These are phyloP conservation scores for Drosophila neocordata DNA, from an alignment of 1,140 invertebrate species.

Conservation along the genomic window DNA sequence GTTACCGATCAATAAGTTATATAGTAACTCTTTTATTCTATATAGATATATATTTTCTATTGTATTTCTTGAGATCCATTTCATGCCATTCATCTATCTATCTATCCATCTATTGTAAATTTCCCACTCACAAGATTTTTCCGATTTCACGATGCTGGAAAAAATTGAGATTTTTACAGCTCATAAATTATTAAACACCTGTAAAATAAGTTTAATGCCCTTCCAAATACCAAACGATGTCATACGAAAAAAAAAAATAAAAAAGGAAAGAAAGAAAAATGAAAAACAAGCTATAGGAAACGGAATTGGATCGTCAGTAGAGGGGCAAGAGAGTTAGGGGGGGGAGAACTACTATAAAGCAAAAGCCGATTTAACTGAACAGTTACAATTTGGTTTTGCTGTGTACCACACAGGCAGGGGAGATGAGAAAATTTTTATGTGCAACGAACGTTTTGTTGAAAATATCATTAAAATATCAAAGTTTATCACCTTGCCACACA, in stretches of 20 bases:
- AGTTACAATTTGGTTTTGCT: conserved; percentile 58
- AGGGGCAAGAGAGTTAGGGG: background rate
- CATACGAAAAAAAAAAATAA: background rate
- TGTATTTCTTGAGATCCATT: background rate
- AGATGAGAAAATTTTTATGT: conserved; percentile 66
- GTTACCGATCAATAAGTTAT: background rate
- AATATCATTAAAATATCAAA: conserved; percentile 82
- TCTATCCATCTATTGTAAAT: background rate
- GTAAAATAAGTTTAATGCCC: conserved; percentile 72
- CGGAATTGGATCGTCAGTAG: background rate
- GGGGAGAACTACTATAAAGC: conserved; percentile 57
- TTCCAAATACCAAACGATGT: conserved; percentile 45
- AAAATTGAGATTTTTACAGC: conserved; percentile 74
- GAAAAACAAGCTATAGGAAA: background rate
- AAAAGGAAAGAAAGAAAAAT: background rate
- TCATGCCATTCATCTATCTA: background rate
- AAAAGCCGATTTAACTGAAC: conserved; percentile 73
- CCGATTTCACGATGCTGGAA: conserved; percentile 4
- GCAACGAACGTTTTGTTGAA: conserved; percentile 79
- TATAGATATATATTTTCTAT: background rate
- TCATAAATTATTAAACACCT: conserved; percentile 75
- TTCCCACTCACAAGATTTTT: background rate
- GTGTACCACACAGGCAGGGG: conserved; percentile 42
- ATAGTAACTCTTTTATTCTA: background rate
- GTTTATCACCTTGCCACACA: conserved; percentile 80